phyloP scores from a whole-genome alignment of 2,888 invertebrate genomes.

The Leucoma salicis region DNA sequence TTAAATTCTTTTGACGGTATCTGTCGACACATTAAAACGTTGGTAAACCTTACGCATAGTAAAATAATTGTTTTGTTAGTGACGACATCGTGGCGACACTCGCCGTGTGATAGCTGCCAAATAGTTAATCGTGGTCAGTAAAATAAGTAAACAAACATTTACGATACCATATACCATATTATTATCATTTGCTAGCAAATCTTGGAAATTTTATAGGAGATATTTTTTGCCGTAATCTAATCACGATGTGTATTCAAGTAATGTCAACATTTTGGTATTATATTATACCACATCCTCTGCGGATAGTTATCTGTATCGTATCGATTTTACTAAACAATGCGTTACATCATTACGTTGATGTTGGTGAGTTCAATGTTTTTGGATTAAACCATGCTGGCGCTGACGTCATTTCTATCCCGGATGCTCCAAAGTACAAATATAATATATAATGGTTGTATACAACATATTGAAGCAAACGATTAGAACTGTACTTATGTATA shows the following conservation, averaged over 20 bases:
- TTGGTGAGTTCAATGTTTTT: conserved; percentile 18
- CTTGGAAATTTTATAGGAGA: background rate
- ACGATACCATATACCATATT: background rate
- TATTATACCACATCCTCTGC: conserved; percentile 24
- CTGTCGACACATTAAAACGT: conserved; percentile 13
- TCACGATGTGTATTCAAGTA: conserved; percentile 14
- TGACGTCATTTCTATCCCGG: conserved; percentile 41
- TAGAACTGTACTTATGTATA: background rate
- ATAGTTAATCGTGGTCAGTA: conserved; percentile 30
- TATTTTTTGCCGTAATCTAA: conserved; percentile 28
- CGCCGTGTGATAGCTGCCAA: conserved; percentile 26
- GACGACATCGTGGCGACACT: conserved; percentile 25
- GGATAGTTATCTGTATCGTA: conserved; percentile 21
- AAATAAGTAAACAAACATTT: conserved; percentile 8
- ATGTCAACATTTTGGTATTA: conserved; percentile 41
- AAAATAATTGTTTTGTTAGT: conserved; percentile 8
- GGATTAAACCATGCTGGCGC: conserved; percentile 15
- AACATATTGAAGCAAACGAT: conserved; percentile 28
- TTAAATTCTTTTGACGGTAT: conserved; percentile 15
- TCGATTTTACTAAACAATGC: conserved; percentile 16
- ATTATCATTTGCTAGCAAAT: too few relatives aligned
- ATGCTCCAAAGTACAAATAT: conserved; percentile 26
- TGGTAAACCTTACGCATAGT: conserved; percentile 16
- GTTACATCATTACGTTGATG: conserved; percentile 5
- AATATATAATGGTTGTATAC: conserved; percentile 12